Percentiles rank a stretch among this genome's conserved stretches.
Conservation (phyloP, 1,140 invertebrate genomes). For the Leptopilina boulardi region DNA sequence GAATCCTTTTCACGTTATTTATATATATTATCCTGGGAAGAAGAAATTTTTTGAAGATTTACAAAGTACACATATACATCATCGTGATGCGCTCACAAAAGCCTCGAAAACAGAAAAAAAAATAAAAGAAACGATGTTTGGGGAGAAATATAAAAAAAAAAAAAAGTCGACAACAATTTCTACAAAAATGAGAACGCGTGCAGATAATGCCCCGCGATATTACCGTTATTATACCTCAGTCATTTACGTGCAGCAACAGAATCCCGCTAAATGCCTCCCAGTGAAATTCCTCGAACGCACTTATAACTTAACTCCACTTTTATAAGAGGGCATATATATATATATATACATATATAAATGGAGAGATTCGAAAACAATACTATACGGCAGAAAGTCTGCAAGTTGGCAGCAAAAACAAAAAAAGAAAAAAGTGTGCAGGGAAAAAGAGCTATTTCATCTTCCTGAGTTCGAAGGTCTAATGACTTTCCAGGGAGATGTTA, state of each 20-base stretch:
- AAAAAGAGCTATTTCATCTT: conserved; percentile 3
- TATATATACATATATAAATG: too few relatives aligned
- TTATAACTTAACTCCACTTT: conserved; percentile 38
- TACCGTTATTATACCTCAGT: conserved; percentile 69
- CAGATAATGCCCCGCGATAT: conserved; percentile 69
- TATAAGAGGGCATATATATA: conserved; percentile 47
- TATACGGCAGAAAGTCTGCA: neutral
- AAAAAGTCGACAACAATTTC: conserved; percentile 55
- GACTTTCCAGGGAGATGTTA: neutral
- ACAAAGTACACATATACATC: conserved; percentile 33
- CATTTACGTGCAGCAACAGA: conserved; percentile 64
- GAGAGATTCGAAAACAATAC: conserved; percentile 2
- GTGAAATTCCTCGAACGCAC: conserved; percentile 66
- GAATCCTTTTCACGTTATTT: neutral
- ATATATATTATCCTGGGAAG: neutral
- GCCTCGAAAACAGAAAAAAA: neutral
- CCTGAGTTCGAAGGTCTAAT: conserved; percentile 20
- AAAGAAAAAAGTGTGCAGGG: neutral
- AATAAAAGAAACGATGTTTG: conserved; percentile 36
- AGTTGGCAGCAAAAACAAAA: conserved; percentile 11
- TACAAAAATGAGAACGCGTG: conserved; percentile 67
- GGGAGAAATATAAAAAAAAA: too few relatives aligned
- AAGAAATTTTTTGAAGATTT: neutral
- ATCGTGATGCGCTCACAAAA: conserved; percentile 49
- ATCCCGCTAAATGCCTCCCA: conserved; percentile 62